These are phyloP conservation scores for Daktulosphaira vitifoliae DNA, from an alignment of 1,140 invertebrate genomes.

Conservation along the genomic window DNA sequence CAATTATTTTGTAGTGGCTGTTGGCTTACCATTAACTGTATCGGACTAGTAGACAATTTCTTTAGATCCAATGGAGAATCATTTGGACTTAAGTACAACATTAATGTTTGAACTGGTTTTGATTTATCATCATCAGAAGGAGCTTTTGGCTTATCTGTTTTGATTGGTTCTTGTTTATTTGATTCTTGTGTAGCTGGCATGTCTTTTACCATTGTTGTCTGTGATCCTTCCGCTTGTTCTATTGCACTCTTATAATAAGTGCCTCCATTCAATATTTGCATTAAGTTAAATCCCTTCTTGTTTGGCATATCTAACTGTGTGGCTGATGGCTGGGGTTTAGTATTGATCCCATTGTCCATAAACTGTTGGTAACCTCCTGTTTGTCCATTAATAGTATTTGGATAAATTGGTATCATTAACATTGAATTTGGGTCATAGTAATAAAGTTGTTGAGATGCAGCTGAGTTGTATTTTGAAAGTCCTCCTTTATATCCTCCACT, in stretches of 20 bases:
- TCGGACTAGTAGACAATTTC: neutral
- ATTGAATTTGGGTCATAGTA: constrained; percentile 25
- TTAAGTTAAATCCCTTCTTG: constrained; percentile 23
- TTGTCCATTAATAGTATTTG: neutral
- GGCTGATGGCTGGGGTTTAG: neutral
- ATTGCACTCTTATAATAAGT: constrained; percentile 11
- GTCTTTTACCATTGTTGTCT: constrained; percentile 8
- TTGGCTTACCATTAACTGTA: neutral
- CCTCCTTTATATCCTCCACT: constrained; percentile 5
- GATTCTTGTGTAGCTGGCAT: neutral
- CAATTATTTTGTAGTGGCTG: neutral
- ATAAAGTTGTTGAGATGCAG: constrained; percentile 7
- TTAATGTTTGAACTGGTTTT: neutral
- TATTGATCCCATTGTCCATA: neutral
- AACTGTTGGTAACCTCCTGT: too few relatives aligned
- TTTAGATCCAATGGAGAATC: constrained; percentile 8
- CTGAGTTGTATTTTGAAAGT: neutral
- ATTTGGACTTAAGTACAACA: constrained; percentile 17
- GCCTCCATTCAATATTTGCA: constrained; percentile 17
- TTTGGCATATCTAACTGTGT: neutral
- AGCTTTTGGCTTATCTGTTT: neutral
- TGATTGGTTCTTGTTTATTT: constrained; percentile 12
- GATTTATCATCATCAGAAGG: neutral
- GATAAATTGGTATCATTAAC: constrained; percentile 20
- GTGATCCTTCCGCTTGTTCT: constrained; percentile 21